These are phyloP conservation scores for Aplysia californica DNA, from an alignment of 1,140 invertebrate species.

Conservation along the genomic window DNA sequence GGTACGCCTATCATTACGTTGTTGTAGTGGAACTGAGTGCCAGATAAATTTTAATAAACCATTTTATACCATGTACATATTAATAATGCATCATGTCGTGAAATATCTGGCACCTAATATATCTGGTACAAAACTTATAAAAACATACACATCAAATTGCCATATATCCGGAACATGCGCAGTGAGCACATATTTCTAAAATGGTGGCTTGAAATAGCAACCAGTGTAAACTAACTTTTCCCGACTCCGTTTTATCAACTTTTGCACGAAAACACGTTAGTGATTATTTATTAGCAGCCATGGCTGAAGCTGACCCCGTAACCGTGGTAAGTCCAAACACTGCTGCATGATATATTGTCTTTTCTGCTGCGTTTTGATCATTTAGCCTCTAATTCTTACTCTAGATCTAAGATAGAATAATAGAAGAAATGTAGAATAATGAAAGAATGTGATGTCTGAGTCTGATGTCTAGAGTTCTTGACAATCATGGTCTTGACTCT, in stretches of 20 bases:
- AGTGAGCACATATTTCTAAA: conserved; percentile 1
- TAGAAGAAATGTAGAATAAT: neutral
- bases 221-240: conserved; percentile 1
- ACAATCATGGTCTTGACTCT: neutral
- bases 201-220: conserved; percentile 5
- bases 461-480: too few relatives aligned
- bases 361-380: neutral
- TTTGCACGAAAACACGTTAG: neutral
- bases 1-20: too few relatives aligned
- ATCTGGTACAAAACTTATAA: too few relatives aligned
- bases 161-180: too few relatives aligned
- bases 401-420: neutral
- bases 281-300: neutral
- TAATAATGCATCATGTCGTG: too few relatives aligned
- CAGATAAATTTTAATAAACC: too few relatives aligned
- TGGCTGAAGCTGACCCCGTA: conserved; percentile 47
- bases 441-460: neutral
- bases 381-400: neutral
- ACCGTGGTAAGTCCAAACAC: conserved; percentile 44
- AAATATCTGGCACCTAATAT: too few relatives aligned
- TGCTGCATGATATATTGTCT: neutral
- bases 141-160: too few relatives aligned
- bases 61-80: too few relatives aligned
- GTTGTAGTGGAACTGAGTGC: too few relatives aligned
- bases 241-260: neutral